Conservation (phyloP, 2,888 invertebrate species). For the Tinea semifulvella region DNA sequence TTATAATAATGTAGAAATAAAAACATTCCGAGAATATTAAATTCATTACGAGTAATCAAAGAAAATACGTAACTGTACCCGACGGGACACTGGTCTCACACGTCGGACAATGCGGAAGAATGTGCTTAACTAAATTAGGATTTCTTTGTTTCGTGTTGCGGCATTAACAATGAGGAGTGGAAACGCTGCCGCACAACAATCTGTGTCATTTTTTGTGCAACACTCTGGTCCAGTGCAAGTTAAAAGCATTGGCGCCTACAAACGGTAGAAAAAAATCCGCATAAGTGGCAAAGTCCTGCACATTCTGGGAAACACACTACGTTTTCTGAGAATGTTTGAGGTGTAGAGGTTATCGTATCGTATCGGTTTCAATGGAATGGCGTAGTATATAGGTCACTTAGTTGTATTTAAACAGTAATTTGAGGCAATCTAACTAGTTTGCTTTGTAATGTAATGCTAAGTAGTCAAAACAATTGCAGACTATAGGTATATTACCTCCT, state of each 20-base stretch:
- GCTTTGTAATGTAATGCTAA: too few relatives aligned
- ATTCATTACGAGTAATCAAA: too few relatives aligned
- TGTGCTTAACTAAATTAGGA: constrained; percentile 12
- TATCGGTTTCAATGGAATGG: constrained; percentile 6
- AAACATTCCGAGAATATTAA: too few relatives aligned
- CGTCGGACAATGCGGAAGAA: constrained; percentile 6
- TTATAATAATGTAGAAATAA: too few relatives aligned
- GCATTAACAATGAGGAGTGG: constrained; percentile 39
- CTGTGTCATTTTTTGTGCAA: constrained; percentile 11
- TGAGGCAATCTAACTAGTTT: too few relatives aligned
- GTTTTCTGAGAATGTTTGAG: constrained; percentile 36
- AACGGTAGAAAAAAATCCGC: constrained; percentile 36
- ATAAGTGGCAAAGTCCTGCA: constrained; percentile 46
- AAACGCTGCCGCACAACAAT: constrained; percentile 15
- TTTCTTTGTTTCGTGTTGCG: constrained; percentile 48
- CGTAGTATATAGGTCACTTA: too few relatives aligned
- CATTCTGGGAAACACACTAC: constrained; percentile 40
- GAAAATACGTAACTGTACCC: background rate
- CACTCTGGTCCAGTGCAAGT: constrained; percentile 22
- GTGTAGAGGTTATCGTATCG: too few relatives aligned
- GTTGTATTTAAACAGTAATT: too few relatives aligned
- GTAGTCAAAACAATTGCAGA: too few relatives aligned
- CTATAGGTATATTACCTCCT: too few relatives aligned
- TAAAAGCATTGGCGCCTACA: constrained; percentile 61
- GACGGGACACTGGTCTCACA: background rate